phyloP scores from a whole-genome alignment of 2,797 vertebrate genomes.

The Sparidentex hasta region DNA sequence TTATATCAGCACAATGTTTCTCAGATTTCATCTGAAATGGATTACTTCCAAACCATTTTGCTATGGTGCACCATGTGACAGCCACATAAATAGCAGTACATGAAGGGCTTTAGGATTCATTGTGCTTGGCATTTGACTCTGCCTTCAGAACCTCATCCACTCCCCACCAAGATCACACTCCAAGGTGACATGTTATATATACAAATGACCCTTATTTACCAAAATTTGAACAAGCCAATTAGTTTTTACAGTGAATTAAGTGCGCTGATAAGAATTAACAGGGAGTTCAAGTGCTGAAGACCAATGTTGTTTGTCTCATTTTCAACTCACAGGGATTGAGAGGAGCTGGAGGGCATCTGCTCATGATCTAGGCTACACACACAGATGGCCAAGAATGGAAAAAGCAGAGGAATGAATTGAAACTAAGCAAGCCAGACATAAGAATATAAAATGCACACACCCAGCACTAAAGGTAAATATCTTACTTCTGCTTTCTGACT shows the following conservation, averaged over 20 bases:
- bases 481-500: not conserved
- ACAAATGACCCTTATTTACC: not conserved
- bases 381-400: constrained; percentile 44
- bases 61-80: constrained; percentile 14
- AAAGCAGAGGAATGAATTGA: constrained; percentile 14
- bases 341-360: constrained; percentile 39
- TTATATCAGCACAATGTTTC: not conserved
- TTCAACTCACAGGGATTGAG: constrained; percentile 35
- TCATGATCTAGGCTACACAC: constrained; percentile 46
- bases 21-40: constrained; percentile 1
- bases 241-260: constrained; percentile 8
- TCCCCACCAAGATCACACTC: not conserved
- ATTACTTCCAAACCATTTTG: constrained; percentile 8
- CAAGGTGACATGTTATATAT: not conserved
- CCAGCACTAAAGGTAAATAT: not conserved
- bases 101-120: not conserved
- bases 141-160: constrained; percentile 1
- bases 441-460: not conserved
- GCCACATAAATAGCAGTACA: constrained; percentile 1
- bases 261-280: constrained; percentile 13
- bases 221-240: not conserved
- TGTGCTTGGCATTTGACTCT: not conserved
- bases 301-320: constrained; percentile 3
- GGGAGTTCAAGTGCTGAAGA: constrained; percentile 7
- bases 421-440: not conserved